Evolutionary conservation across 2,888 invertebrate species (phyloP), one percentile per base, ranked within the genome.

Genomic region (Papilio demoleus): DNA sequence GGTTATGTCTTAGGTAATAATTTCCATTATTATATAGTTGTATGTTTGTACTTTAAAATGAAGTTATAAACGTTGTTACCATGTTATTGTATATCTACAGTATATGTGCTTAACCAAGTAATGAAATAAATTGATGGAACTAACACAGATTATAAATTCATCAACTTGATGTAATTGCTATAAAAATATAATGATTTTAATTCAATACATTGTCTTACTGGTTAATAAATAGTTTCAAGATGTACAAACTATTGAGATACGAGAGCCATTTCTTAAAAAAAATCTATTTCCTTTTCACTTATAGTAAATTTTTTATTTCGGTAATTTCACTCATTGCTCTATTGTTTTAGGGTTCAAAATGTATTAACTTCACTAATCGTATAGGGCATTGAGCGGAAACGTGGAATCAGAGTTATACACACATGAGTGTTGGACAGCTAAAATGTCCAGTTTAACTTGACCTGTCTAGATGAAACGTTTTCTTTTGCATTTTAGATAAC

Each of bases 361-460:
- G 79, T 85, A 45, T 73, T 76, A 75, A 72, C 68, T 67, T 70
- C 71, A 27, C 70, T 71, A 72, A 75, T 81, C 73, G 77, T 81
- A 76, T 84, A 87, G 88, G 88, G 88, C 84, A 88, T 84, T 79
- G 79, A 85, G 82, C 91, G 92, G 92, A 92, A 90, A 87, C 84
- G 80, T 81, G 83, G 87, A 87, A 90, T 90, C 90, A 89, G 83
- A 85, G 86, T 85, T 79, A 82, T 80, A 84, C 79, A 74, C 78
- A 79, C 76, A 77, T 74, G 76, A 75, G 84, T 83, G 87, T 88
- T 83, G 86, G 85, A 79, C 78, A 84, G 79, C 78, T 81, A 81
- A 83, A 80, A 80, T 61, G 71, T 70, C 91, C 86, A 87, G 71
- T 72, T 64, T 85, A 83, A 78, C 70, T 75, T 79, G 91, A 81